Percentiles rank a stretch among this genome's conserved stretches.
Evolutionary conservation across 2,888 invertebrate genomes (phyloP).

Genomic region (Lasioglossum pauxillum): DNA sequence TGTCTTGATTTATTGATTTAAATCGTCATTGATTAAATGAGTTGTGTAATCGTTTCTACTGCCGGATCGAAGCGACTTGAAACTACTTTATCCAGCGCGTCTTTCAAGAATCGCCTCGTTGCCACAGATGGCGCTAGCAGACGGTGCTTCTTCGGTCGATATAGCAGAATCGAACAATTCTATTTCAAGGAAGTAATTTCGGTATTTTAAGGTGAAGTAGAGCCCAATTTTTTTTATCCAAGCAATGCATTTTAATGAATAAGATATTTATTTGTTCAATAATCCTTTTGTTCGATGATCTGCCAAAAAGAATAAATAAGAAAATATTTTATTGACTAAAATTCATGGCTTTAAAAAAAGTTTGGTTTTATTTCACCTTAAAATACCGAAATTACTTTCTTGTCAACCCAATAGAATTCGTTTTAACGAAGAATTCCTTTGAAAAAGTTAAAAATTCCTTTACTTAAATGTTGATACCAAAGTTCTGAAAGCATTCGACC

Average conservation of each 20-base stretch:
- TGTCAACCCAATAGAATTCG: too few species aligned
- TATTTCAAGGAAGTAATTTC: too few species aligned
- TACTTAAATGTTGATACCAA: not conserved
- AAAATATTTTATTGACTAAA: too few species aligned
- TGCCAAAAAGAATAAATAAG: too few species aligned
- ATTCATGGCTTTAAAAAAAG: too few species aligned
- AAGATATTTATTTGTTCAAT: too few species aligned
- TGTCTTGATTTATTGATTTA: not conserved
- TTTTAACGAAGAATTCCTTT: not conserved
- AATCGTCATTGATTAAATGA: not conserved
- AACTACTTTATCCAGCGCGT: slow-evolving; percentile 19
- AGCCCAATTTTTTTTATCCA: too few species aligned
- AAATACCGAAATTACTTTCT: too few species aligned
- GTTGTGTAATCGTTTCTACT: not conserved
- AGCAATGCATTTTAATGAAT: too few species aligned
- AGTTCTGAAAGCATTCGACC: slow-evolving; percentile 36
- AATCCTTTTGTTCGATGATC: too few species aligned
- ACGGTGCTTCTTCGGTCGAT: not conserved
- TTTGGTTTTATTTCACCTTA: too few species aligned
- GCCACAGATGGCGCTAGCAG: slow-evolving; percentile 17
- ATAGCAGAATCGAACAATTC: not conserved
- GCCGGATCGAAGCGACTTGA: not conserved
- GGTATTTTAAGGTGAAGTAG: too few species aligned
- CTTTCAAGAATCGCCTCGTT: not conserved
- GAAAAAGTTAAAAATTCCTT: not conserved